Conservation (phyloP, 2,888 invertebrate species). For the Nymphalis urticae region DNA sequence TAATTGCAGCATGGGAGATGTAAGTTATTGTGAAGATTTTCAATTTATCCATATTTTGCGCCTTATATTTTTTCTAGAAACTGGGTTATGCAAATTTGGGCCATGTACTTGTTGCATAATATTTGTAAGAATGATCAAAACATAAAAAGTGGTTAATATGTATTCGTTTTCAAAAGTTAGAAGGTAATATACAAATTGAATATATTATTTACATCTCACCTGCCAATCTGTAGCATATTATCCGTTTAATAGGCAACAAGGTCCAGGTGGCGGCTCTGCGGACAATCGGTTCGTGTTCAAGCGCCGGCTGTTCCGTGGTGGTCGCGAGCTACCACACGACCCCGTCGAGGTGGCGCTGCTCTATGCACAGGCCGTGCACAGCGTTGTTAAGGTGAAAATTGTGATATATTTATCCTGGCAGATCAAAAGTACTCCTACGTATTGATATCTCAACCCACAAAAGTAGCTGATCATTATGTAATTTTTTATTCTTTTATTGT, state of each 20-base stretch:
- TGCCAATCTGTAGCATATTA: background rate
- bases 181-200: background rate
- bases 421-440: background rate
- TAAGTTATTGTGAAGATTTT: constrained; percentile 62
- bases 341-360: constrained; percentile 96
- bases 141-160: too few relatives aligned
- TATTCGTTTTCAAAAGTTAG: too few relatives aligned
- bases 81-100: too few relatives aligned
- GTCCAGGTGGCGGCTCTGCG: constrained; percentile 89
- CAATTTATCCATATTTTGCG: background rate
- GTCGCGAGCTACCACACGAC: constrained; percentile 95
- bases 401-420: background rate
- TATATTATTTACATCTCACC: background rate
- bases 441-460: background rate
- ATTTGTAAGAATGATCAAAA: too few relatives aligned
- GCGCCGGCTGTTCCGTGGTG: constrained; percentile 92
- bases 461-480: background rate
- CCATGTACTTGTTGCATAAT: too few relatives aligned
- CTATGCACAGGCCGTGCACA: constrained; percentile 97
- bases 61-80: too few relatives aligned
- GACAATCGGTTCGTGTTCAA: constrained; percentile 97
- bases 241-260: constrained; percentile 65
- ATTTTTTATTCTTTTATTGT: too few relatives aligned
- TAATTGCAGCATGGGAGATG: constrained; percentile 97
- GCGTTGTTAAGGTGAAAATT: constrained; percentile 92